These are phyloP conservation scores for Terrapene triunguis DNA, from an alignment of 2,113 vertebrate species.

Conservation along the genomic window DNA sequence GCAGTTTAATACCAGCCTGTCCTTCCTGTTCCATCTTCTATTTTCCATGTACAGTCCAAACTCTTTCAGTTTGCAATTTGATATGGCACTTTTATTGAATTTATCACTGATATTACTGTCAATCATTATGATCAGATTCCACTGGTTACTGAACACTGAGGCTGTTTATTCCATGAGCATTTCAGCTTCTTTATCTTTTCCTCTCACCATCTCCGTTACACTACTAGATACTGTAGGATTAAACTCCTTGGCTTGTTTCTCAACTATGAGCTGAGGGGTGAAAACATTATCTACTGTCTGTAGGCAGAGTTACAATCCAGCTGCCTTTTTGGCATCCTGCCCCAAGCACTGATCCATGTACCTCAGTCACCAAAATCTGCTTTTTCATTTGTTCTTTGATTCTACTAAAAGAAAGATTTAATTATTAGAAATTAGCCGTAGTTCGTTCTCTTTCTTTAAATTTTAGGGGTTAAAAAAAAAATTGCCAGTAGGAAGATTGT, in stretches of 20 bases:
- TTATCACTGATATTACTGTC: neutral
- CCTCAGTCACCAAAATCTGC: neutral
- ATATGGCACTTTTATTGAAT: neutral
- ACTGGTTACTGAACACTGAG: neutral
- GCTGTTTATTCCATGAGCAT: neutral
- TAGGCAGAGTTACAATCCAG: neutral
- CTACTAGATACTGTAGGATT: neutral
- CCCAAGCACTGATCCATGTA: neutral
- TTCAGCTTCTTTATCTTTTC: neutral
- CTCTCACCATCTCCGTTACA: neutral
- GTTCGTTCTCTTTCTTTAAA: neutral
- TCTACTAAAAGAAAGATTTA: neutral
- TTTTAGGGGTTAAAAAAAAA: neutral
- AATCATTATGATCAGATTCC: neutral
- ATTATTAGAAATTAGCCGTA: neutral
- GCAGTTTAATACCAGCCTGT: too few species aligned
- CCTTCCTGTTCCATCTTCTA: too few species aligned
- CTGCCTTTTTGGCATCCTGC: neutral
- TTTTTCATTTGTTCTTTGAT: neutral
- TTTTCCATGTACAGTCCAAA: too few species aligned
- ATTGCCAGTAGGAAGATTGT: neutral
- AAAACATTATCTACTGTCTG: neutral
- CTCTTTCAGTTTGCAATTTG: too few species aligned
- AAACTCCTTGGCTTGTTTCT: neutral
- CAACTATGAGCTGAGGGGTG: too few species aligned